These are phyloP conservation scores for Pseudomyrmex dendroicus DNA, from an alignment of 1,140 invertebrate species.

Conservation along the genomic window DNA sequence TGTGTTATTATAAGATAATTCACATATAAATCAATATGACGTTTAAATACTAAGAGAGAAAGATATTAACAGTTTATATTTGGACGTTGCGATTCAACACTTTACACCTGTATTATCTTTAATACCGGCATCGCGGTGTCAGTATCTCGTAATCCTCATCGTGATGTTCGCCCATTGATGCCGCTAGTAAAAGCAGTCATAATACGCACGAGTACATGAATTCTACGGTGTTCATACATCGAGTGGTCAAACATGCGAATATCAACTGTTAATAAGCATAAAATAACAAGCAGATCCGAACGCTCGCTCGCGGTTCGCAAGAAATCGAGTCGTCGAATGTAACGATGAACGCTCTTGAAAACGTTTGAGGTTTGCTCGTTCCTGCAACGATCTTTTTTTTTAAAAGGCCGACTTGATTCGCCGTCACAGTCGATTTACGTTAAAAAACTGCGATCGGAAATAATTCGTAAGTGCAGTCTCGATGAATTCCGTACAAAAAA, in stretches of 20 bases:
- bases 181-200: constrained; percentile 31
- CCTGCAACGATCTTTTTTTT: constrained; percentile 8
- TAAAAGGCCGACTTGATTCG: not conserved
- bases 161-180: constrained; percentile 42
- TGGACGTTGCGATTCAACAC: not conserved
- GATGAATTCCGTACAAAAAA: not conserved
- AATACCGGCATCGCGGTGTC: constrained; percentile 11
- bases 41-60: not conserved
- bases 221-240: constrained; percentile 27
- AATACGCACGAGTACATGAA: constrained; percentile 34
- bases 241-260: constrained; percentile 36
- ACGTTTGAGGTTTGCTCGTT: constrained; percentile 25
- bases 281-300: constrained; percentile 42
- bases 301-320: not conserved
- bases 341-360: constrained; percentile 20
- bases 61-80: constrained; percentile 27
- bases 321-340: not conserved
- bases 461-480: constrained; percentile 35
- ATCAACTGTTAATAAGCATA: constrained; percentile 45
- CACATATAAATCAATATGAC: constrained; percentile 22
- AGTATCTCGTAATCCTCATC: constrained; percentile 38
- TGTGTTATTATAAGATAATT: not conserved
- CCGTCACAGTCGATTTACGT: constrained; percentile 48
- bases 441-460: constrained; percentile 39
- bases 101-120: constrained; percentile 40